Conservation (phyloP, 2,113 vertebrate genomes). For the Psephotus haematonotus region DNA sequence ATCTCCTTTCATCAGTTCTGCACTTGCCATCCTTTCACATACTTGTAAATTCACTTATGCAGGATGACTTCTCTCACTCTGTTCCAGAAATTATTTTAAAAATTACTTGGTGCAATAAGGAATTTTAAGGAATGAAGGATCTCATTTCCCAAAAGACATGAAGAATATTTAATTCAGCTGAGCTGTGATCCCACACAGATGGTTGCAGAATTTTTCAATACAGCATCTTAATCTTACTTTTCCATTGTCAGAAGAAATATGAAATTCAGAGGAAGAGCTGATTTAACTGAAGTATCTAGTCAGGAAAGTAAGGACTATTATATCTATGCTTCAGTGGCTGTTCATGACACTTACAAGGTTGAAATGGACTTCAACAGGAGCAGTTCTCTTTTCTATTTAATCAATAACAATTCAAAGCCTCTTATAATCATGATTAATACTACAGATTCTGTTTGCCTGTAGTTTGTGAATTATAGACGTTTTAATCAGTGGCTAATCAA, state of each 20-base stretch:
- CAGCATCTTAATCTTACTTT: neutral
- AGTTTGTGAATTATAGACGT: neutral
- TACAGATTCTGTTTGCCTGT: neutral
- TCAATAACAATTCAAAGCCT: neutral
- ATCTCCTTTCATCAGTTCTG: neutral
- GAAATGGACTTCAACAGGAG: neutral
- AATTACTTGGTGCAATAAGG: neutral
- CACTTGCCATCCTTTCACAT: neutral
- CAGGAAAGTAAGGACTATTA: neutral
- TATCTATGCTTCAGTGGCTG: neutral
- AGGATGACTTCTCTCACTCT: neutral
- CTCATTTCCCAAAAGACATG: neutral
- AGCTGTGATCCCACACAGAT: neutral
- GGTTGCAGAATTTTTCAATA: neutral
- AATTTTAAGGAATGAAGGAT: neutral
- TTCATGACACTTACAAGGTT: neutral
- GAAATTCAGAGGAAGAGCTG: neutral
- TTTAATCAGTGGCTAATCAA: neutral
- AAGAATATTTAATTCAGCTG: neutral
- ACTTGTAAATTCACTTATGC: neutral
- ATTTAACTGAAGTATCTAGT: neutral
- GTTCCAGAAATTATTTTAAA: neutral
- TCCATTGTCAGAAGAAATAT: neutral
- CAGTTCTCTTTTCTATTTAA: neutral
- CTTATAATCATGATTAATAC: neutral